These are phyloP conservation scores for Campoplex capitator DNA, from an alignment of 2,888 invertebrate species.

Conservation along the genomic window DNA sequence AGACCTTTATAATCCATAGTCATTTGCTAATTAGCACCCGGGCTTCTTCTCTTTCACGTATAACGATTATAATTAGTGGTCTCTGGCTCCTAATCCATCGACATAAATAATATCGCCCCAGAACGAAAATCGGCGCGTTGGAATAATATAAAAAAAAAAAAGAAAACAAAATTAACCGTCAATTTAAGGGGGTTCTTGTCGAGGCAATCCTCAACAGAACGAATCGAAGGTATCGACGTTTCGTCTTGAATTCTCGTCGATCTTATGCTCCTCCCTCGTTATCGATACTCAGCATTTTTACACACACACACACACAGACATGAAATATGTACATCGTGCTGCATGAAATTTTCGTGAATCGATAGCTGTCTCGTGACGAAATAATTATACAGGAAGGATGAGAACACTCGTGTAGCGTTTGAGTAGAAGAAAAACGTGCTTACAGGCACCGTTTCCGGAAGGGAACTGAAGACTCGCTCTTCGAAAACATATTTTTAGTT, in stretches of 20 bases:
- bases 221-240: neutral
- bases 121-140: neutral
- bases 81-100: neutral
- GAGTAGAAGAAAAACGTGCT: neutral
- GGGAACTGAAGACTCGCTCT: neutral
- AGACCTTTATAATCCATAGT: conserved; percentile 41
- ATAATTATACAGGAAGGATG: neutral
- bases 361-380: neutral
- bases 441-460: neutral
- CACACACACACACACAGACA: neutral
- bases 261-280: neutral
- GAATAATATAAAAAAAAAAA: too few relatives aligned
- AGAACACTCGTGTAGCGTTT: neutral
- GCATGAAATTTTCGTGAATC: neutral
- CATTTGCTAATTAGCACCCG: conserved; percentile 58
- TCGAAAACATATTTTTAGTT: neutral
- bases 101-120: neutral
- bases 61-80: conserved; percentile 35
- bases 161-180: neutral
- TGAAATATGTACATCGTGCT: neutral
- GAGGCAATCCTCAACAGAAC: neutral
- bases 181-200: neutral
- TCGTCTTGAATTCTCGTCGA: neutral
- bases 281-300: neutral
- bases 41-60: conserved; percentile 15